Base-by-base conservation (phyloP, 2,888 invertebrate genomes). In the Napeogenes sylphis region DNA sequence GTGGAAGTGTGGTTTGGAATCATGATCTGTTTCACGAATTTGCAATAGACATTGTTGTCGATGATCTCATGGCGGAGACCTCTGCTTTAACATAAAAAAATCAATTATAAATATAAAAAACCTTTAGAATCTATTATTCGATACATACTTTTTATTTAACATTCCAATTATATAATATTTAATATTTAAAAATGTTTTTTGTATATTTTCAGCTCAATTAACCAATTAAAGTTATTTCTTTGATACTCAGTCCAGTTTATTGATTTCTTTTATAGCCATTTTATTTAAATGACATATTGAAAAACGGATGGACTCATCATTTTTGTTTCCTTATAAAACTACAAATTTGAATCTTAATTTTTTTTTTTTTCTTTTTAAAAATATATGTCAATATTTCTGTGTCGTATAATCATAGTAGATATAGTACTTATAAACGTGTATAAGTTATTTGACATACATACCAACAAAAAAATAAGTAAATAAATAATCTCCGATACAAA, bases 1-100 rank as follows among this genome's bases (percentile, higher is more conserved):
- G 45, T 54, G 45, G 42, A 57, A 61, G 45, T 42, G 53, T 53
- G 35, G 54, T 54, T 33, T 45, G 61, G 45, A 61, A 32, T 55
- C 57, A 56, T 53, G 55, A 55, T 45, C 46, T 62, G 64, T 45
- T 59, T 62, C 61, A 63, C 66, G 62, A 60, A 62, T 62, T 61
- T 47, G 32, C 58, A 45, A 56, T 56, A 59, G 53, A 58, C 53
- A 45, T 57, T 61, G 57, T 60, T 42, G 57, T 55, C 57, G 59
- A 58, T 67, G 67, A 68, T 62, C 55, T 68, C 67, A 68, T 45
- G 46, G 10, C 46, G 45, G 61, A 58, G 54, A 46, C 61, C 35
- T 61, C 55, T 63, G 54, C 61, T 59, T 59, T 56, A 42, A 21
- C 21, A 21, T 21, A 21, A 30, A 55, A 55, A 32, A 55, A 42